A percentile compares a stretch with the other conserved stretches of the same genome.
phyloP scores from a whole-genome alignment of 2,113 vertebrate species.

The Coreoperca whiteheadi region DNA sequence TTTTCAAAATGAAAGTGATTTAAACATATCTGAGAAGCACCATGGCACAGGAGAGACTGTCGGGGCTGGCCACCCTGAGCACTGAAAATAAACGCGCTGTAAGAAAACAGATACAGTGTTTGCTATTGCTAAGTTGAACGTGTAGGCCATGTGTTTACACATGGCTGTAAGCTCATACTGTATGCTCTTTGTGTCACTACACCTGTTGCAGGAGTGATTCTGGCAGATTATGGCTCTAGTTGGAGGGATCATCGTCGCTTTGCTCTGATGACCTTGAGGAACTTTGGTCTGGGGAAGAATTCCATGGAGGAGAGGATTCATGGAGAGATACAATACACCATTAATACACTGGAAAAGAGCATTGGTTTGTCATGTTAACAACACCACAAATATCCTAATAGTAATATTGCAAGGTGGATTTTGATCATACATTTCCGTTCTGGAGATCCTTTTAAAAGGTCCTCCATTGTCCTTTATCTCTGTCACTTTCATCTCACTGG shows the following conservation, averaged over 20 bases:
- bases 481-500: background rate
- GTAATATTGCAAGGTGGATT: background rate
- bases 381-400: background rate
- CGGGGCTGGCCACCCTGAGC: too few relatives aligned
- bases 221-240: constrained; percentile 69
- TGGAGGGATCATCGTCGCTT: constrained; percentile 88
- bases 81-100: too few relatives aligned
- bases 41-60: too few relatives aligned
- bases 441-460: background rate
- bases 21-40: too few relatives aligned
- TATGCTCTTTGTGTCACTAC: background rate
- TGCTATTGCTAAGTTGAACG: too few relatives aligned
- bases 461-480: background rate
- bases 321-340: constrained; percentile 74
- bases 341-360: constrained; percentile 49
- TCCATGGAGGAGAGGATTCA: constrained; percentile 85
- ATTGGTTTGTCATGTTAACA: constrained; percentile 51
- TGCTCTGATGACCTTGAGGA: constrained; percentile 82
- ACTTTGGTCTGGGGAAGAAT: constrained; percentile 89
- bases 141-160: too few relatives aligned
- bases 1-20: too few relatives aligned
- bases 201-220: constrained; percentile 72
- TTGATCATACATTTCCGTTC: background rate
- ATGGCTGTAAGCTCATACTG: background rate
- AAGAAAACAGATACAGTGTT: too few relatives aligned